Evolutionary conservation across 2,888 invertebrate genomes (phyloP), one percentile per base, ranked within the genome.

Genomic region (Lumbricus terrestris): DNA sequence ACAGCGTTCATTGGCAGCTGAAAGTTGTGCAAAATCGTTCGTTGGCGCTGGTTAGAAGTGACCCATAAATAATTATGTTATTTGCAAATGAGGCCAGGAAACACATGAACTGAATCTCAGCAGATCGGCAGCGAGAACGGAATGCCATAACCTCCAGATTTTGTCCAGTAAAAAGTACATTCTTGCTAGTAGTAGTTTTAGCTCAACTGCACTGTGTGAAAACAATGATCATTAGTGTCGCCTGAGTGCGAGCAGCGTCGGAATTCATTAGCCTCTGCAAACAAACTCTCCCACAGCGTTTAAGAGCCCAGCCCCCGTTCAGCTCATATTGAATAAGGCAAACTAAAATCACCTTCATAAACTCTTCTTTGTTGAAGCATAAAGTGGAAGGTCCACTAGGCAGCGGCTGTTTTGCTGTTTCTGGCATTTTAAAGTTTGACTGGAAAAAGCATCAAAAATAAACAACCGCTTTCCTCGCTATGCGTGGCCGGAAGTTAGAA

Each of bases 311-410:
- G 42, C 88, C 11, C 20, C 37, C 18, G 1, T 40, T 88, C 8
- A 40, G 34, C 40, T 38, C 40, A 20, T 69, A 20, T 40, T 20
- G 37, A 54, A 42, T 33, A 89, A 34, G 34, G 18, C 6, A 89
- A 54, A 23, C 85, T 47, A 69, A 37, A n/a, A 69, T 33, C 54
- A 69, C 92, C 90, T 91, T 92, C 91, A 92, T 92, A 82, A 92
- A 92, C 29, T 92, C 92, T 83, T 92, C 92, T 88, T 92, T 92
- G 89, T 92, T 92, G 91, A 92, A 92, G 83, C 92, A 92, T 33
- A 92, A 90, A 37, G 92, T 89, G 23, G 92, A 34, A 33, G 92
- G 92, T 33, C 90, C 91, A 83, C 91, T 91, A 35, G 92, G 92
- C 34, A 92, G 88, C 88, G 40, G 40, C 88, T 88, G 88, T 85